Conservation (phyloP, 1,140 invertebrate species). For the Drosophila saltans region DNA sequence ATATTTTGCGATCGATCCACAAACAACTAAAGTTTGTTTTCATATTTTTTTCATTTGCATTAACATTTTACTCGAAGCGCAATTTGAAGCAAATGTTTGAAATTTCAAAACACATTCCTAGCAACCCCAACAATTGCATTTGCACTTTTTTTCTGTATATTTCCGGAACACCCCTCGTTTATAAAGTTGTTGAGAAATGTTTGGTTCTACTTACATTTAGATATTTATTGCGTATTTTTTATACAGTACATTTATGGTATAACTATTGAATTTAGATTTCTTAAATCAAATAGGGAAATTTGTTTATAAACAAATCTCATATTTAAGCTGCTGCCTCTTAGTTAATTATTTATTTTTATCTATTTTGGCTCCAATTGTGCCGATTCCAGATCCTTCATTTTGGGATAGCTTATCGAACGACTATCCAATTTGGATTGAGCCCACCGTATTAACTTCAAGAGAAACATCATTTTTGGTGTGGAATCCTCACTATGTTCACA, state of each 20-base stretch:
- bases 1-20: too few species aligned
- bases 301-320: neutral
- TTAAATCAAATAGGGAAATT: neutral
- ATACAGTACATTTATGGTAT: slow-evolving; percentile 12
- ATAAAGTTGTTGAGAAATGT: too few species aligned
- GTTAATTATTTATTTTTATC: neutral
- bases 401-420: slow-evolving; percentile 93
- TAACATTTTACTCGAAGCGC: too few species aligned
- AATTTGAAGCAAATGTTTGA: too few species aligned
- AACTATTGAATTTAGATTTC: slow-evolving; percentile 3
- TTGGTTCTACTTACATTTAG: slow-evolving; percentile 5
- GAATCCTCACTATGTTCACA: slow-evolving; percentile 95
- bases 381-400: slow-evolving; percentile 94
- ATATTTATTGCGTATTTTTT: slow-evolving; percentile 10
- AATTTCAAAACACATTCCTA: too few species aligned
- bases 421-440: slow-evolving; percentile 97
- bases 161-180: too few species aligned
- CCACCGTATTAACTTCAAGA: slow-evolving; percentile 97
- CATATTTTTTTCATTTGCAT: too few species aligned
- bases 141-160: too few species aligned
- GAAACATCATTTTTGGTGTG: slow-evolving; percentile 93
- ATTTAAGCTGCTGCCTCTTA: neutral
- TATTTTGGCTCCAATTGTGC: slow-evolving; percentile 88
- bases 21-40: too few species aligned
- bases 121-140: too few species aligned